phyloP scores from a whole-genome alignment of 1,140 invertebrate species.

The Drosophila repleta region DNA sequence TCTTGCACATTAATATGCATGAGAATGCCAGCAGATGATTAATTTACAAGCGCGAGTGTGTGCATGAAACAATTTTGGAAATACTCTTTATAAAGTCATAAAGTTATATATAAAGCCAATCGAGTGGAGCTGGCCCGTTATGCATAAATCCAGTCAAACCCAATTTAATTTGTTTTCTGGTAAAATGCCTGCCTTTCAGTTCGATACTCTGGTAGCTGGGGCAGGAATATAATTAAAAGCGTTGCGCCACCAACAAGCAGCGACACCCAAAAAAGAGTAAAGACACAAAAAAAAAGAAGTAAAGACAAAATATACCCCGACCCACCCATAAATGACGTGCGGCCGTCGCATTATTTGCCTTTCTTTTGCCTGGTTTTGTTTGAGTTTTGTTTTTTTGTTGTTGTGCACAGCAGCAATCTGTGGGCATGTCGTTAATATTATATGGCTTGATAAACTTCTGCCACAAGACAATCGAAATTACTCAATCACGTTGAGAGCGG shows the following conservation, averaged over 20 bases:
- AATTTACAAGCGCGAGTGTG: constrained; percentile 18
- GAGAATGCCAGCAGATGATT: constrained; percentile 7
- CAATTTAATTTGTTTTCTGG: constrained; percentile 40
- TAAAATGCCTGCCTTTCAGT: constrained; percentile 29
- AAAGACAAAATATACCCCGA: constrained; percentile 5
- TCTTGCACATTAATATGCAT: constrained; percentile 9
- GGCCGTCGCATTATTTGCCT: constrained; percentile 75
- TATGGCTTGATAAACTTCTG: constrained; percentile 82
- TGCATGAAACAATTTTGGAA: constrained; percentile 3
- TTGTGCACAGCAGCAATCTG: constrained; percentile 49
- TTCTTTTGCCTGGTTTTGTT: constrained; percentile 55
- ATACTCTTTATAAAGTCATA: constrained; percentile 2
- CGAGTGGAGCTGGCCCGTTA: not conserved
- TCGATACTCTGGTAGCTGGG: constrained; percentile 32
- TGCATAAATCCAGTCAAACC: constrained; percentile 30
- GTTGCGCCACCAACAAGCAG: constrained; percentile 48
- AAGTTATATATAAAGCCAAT: no score
- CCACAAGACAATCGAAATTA: constrained; percentile 82
- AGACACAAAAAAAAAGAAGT: not conserved
- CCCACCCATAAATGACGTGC: constrained; percentile 79
- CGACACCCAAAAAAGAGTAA: constrained; percentile 30
- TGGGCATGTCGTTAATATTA: constrained; percentile 79
- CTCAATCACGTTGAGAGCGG: constrained; percentile 67
- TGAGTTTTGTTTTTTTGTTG: constrained; percentile 1
- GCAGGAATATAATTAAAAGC: constrained; percentile 74